Conservation (phyloP, 2,888 invertebrate species). For the Ferdinandea cuprea region DNA sequence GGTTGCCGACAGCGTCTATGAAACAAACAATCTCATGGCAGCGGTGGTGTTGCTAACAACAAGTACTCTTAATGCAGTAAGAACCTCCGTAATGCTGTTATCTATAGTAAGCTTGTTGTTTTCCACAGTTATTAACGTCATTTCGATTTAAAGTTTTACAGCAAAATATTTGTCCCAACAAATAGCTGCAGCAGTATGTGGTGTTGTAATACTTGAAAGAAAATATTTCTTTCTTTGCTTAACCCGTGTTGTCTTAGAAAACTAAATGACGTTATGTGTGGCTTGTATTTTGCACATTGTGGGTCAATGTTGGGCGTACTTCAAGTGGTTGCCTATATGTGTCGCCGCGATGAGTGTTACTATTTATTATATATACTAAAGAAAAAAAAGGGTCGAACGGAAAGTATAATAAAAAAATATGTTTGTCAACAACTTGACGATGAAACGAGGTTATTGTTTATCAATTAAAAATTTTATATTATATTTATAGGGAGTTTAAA, state of each 20-base stretch:
- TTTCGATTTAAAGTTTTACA: conserved; percentile 8
- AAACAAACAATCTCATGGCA: conserved; percentile 1
- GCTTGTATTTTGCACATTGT: not conserved
- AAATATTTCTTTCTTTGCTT: not conserved
- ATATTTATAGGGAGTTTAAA: too few relatives aligned
- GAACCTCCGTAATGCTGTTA: conserved; percentile 13
- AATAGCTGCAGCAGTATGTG: not conserved
- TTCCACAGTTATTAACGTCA: conserved; percentile 35
- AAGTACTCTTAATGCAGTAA: not conserved
- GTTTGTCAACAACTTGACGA: not conserved
- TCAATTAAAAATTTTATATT: too few relatives aligned
- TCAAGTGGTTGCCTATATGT: too few relatives aligned
- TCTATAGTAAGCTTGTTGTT: conserved; percentile 15
- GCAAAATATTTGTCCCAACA: conserved; percentile 4
- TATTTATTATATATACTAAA: not conserved
- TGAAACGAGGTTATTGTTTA: not conserved
- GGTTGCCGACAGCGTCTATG: not conserved
- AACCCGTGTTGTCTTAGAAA: not conserved
- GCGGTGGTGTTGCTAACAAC: not conserved
- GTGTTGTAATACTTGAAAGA: not conserved
- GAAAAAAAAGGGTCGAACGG: not conserved
- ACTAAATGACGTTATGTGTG: conserved; percentile 8
- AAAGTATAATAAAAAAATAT: conserved; percentile 2
- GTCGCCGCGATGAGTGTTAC: not conserved
- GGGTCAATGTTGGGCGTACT: conserved; percentile 18